Conservation (phyloP, 1,140 invertebrate species). For the Apolygus lucorum region DNA sequence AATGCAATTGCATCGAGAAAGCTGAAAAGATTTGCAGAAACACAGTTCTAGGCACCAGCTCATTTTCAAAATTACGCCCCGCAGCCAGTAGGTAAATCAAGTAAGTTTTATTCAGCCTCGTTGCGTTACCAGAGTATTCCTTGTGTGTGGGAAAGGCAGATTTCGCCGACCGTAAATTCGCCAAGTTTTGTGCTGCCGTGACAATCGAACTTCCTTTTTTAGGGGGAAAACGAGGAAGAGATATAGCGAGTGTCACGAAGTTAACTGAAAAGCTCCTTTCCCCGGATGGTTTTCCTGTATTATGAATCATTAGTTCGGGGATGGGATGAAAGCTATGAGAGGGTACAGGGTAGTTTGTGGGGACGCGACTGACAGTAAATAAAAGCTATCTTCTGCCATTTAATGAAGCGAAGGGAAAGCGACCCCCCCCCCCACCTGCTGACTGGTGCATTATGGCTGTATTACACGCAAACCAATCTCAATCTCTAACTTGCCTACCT, state of each 20-base stretch:
- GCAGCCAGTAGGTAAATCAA: too few relatives aligned
- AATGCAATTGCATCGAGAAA: too few relatives aligned
- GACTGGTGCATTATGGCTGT: constrained; percentile 2
- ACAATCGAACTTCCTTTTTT: not conserved
- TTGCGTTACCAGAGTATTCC: too few relatives aligned
- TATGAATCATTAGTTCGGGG: not conserved
- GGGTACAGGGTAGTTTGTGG: not conserved
- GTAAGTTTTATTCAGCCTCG: too few relatives aligned
- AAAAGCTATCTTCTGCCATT: constrained; percentile 12
- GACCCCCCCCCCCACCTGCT: not conserved
- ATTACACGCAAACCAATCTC: constrained; percentile 9
- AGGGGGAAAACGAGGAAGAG: not conserved
- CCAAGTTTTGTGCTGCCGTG: not conserved
- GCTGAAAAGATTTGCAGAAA: too few relatives aligned
- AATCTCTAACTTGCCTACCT: not conserved
- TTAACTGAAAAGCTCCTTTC: not conserved
- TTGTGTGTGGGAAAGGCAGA: too few relatives aligned
- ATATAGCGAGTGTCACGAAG: not conserved
- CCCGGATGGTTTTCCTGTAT: not conserved
- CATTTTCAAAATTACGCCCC: too few relatives aligned
- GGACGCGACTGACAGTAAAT: constrained; percentile 3
- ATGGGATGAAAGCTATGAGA: too few relatives aligned
- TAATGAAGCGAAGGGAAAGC: not conserved
- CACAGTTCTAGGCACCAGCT: too few relatives aligned
- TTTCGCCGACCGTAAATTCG: too few relatives aligned